phyloP scores from a whole-genome alignment of 2,113 vertebrate species.

The Heterotilapia buettikoferi region DNA sequence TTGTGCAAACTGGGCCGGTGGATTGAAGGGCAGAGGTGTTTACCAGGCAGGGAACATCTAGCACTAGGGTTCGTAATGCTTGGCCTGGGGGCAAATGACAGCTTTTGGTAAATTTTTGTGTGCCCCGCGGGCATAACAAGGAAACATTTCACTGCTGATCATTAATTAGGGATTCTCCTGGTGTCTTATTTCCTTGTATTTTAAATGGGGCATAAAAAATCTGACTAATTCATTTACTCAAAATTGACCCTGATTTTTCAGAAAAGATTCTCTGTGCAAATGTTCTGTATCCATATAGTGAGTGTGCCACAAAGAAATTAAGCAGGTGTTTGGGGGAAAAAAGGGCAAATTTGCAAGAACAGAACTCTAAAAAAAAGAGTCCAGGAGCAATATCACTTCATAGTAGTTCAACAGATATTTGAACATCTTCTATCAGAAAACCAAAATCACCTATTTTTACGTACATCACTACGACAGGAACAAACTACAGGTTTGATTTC shows the following conservation, averaged over 20 bases:
- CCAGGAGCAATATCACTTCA: background rate
- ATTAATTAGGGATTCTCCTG: background rate
- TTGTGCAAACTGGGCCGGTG: background rate
- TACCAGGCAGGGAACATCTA: background rate
- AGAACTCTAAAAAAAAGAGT: background rate
- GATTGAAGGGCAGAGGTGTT: background rate
- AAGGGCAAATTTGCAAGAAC: background rate
- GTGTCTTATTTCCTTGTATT: background rate
- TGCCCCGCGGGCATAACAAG: rapidly evolving
- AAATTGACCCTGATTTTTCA: background rate
- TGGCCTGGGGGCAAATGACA: background rate
- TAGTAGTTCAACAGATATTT: background rate
- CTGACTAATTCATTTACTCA: background rate
- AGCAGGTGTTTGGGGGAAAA: rapidly evolving
- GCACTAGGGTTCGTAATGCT: background rate
- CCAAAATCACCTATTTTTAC: rapidly evolving
- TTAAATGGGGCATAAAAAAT: background rate
- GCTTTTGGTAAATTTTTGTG: rapidly evolving
- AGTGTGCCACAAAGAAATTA: background rate
- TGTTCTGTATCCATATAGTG: background rate
- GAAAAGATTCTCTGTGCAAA: background rate
- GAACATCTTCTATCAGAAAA: background rate
- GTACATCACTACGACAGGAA: rapidly evolving
- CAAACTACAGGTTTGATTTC: background rate
- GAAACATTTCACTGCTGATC: background rate